A percentile compares a stretch with the other conserved stretches of the same genome.
Evolutionary conservation across 2,888 invertebrate genomes (phyloP).

Genomic region (Dinocampus coccinellae): DNA sequence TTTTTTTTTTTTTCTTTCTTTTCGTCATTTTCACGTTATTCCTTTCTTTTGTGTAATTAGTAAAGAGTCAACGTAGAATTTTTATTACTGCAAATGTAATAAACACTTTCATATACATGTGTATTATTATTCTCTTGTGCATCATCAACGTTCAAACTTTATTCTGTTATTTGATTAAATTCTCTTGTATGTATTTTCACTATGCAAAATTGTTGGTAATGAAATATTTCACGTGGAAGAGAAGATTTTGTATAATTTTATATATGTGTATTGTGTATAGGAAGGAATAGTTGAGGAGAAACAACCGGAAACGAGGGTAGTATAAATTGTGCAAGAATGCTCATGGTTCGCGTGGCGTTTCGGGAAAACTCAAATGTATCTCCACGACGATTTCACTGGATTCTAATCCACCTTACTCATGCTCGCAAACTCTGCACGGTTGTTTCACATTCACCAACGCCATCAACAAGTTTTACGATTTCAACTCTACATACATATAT

Average conservation of each 20-base stretch:
- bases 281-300: slow-evolving; percentile 8
- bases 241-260: not conserved
- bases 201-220: not conserved
- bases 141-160: not conserved
- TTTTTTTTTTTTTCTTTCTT: not conserved
- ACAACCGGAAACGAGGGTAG: slow-evolving; percentile 27
- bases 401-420: slow-evolving; percentile 31
- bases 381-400: slow-evolving; percentile 36
- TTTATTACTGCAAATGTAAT: not conserved
- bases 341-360: not conserved
- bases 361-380: slow-evolving; percentile 32
- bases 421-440: slow-evolving; percentile 25
- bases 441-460: slow-evolving; percentile 28
- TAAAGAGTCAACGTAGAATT: not conserved
- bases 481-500: not conserved
- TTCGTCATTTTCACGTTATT: not conserved
- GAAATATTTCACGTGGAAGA: slow-evolving; percentile 6
- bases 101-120: not conserved
- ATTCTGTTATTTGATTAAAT: slow-evolving; percentile 16
- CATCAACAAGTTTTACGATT: slow-evolving; percentile 39
- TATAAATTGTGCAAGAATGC: slow-evolving; percentile 33
- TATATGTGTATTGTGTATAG: not conserved
- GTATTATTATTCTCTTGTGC: not conserved
- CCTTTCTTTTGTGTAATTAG: not conserved
- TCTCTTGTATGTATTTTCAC: not conserved